Evolutionary conservation across 1,140 invertebrate genomes (phyloP).

Genomic region (Micrasema minimum): DNA sequence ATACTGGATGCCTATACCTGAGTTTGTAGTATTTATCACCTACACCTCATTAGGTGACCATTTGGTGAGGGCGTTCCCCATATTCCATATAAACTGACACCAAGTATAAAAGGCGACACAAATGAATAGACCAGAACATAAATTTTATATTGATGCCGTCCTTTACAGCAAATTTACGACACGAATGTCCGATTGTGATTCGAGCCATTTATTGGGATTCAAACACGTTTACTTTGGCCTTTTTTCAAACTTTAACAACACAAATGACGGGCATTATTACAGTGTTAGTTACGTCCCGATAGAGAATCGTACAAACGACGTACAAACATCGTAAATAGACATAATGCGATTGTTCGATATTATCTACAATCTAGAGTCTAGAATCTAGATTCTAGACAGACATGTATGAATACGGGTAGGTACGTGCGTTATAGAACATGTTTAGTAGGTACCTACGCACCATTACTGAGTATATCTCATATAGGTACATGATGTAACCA

Average conservation of each 20-base stretch:
- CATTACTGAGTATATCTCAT: no score
- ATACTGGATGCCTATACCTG: slow-evolving; percentile 29
- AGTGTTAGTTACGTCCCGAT: no score
- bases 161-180: slow-evolving; percentile 48
- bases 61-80: slow-evolving; percentile 50
- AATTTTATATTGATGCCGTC: slow-evolving; percentile 44
- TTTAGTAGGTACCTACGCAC: no score
- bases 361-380: no score
- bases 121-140: slow-evolving; percentile 41
- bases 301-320: no score
- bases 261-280: slow-evolving; percentile 26
- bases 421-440: no score
- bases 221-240: slow-evolving; percentile 39
- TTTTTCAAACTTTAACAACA: slow-evolving; percentile 30
- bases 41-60: slow-evolving; percentile 50
- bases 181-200: slow-evolving; percentile 44
- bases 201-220: slow-evolving; percentile 27
- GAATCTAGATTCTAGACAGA: no score
- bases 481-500: no score
- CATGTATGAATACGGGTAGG: no score
- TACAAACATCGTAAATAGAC: no score
- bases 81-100: slow-evolving; percentile 45
- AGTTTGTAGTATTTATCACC: slow-evolving; percentile 43
- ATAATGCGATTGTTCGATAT: no score
- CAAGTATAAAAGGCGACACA: slow-evolving; percentile 35